A percentile compares a stretch with the other conserved stretches of the same genome.
Evolutionary conservation across 2,113 vertebrate genomes (phyloP).

Genomic region (Herpailurus yagouaroundi): DNA sequence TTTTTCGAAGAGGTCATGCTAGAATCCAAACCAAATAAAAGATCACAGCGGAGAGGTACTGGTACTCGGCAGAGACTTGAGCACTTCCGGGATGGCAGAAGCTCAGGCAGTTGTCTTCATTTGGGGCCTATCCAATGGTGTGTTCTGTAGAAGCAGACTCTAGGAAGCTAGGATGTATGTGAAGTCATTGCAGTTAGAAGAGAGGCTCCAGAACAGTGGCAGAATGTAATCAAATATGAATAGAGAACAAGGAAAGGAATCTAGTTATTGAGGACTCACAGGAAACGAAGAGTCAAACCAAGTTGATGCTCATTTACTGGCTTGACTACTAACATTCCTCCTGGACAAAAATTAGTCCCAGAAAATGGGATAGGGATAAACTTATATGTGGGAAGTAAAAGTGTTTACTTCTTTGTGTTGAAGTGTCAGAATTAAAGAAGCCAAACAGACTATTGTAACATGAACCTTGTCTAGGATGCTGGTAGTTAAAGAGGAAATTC

Average conservation of each 20-base stretch:
- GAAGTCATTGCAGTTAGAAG: constrained; percentile 10
- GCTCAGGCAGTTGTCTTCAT: not conserved
- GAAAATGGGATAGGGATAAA: not conserved
- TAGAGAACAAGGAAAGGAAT: not conserved
- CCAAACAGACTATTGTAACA: not conserved
- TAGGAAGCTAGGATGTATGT: not conserved
- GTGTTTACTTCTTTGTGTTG: not conserved
- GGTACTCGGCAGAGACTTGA: not conserved
- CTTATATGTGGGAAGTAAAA: not conserved
- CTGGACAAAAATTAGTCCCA: not conserved
- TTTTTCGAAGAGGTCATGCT: constrained; percentile 5
- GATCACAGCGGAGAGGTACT: not conserved
- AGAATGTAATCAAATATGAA: not conserved
- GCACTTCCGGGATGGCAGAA: not conserved
- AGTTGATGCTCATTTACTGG: not conserved
- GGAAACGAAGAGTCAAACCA: not conserved
- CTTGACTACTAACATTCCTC: not conserved
- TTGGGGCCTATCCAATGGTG: not conserved
- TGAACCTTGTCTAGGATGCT: not conserved
- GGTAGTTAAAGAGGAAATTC: not conserved
- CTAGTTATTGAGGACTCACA: not conserved
- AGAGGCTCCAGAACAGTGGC: not conserved
- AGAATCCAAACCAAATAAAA: not conserved
- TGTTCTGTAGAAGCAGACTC: not conserved
- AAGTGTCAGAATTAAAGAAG: constrained; percentile 28